These are phyloP conservation scores for Alaudala cheleensis DNA, from an alignment of 2,113 vertebrate species.

Conservation along the genomic window DNA sequence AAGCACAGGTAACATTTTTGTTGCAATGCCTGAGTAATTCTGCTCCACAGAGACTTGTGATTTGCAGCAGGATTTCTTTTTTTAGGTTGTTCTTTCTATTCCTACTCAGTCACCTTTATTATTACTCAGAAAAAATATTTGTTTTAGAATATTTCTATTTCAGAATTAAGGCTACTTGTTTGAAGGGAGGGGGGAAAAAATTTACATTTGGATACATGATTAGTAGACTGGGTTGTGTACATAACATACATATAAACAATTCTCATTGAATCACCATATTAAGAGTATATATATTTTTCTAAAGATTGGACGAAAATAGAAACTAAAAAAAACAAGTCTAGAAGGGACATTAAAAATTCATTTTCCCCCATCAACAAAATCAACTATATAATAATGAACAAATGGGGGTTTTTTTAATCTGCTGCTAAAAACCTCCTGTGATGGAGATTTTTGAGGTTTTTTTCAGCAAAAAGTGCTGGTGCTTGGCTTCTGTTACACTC, in stretches of 20 bases:
- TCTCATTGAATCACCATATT: background rate
- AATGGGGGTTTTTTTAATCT: accelerated
- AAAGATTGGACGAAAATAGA: background rate
- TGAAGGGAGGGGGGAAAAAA: background rate
- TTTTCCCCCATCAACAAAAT: background rate
- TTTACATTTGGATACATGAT: background rate
- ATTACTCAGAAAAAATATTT: background rate
- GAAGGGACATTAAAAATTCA: background rate
- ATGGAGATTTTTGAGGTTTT: background rate
- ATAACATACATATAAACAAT: background rate
- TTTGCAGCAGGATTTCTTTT: background rate
- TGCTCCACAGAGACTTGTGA: background rate
- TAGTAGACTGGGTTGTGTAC: background rate
- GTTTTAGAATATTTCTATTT: background rate
- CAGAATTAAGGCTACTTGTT: background rate
- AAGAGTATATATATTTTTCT: background rate
- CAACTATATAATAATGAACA: background rate
- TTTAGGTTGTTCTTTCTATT: background rate
- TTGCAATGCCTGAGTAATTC: background rate
- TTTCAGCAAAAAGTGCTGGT: background rate
- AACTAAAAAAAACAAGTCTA: background rate
- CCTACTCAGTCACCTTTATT: background rate
- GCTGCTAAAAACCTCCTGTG: background rate
- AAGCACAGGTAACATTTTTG: background rate
- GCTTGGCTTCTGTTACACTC: background rate